A percentile compares a stretch with the other conserved stretches of the same genome.
Evolutionary conservation across 2,797 vertebrate genomes (phyloP).

Genomic region (Sebastiscus albofasciatus): DNA sequence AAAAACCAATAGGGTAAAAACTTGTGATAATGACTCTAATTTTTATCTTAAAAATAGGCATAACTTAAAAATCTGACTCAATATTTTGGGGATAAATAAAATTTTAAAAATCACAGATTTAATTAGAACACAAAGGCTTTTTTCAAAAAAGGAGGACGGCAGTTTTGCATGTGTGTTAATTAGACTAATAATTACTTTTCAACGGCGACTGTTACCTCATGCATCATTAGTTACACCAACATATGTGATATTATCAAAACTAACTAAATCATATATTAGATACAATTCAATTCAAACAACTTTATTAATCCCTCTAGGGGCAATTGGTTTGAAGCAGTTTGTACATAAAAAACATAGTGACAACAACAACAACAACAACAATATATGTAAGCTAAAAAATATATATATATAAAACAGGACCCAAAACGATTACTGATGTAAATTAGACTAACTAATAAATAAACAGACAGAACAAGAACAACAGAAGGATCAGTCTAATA

Average conservation of each 20-base stretch:
- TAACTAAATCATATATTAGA: background rate
- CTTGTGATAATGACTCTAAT: background rate
- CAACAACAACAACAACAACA: no score
- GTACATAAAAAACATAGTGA: no score
- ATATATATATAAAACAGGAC: no score
- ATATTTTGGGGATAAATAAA: background rate
- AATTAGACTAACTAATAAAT: no score
- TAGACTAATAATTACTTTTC: slow-evolving; percentile 23
- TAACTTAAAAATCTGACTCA: background rate
- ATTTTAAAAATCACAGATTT: background rate
- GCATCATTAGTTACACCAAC: slow-evolving; percentile 18
- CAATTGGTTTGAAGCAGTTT: no score
- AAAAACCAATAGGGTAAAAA: no score
- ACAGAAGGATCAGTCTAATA: no score
- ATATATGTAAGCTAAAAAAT: no score
- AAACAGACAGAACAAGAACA: no score
- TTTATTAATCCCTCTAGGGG: no score
- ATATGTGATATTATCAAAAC: background rate
- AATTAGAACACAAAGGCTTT: background rate
- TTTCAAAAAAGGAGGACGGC: background rate
- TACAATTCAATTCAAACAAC: no score
- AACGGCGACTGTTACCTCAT: slow-evolving; percentile 3
- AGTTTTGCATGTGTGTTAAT: slow-evolving; percentile 11
- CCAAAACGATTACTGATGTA: no score
- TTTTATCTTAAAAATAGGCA: background rate